Percentiles rank a stretch among this genome's conserved stretches.
Conservation (phyloP, 2,113 vertebrate species). For the Agapornis roseicollis region DNA sequence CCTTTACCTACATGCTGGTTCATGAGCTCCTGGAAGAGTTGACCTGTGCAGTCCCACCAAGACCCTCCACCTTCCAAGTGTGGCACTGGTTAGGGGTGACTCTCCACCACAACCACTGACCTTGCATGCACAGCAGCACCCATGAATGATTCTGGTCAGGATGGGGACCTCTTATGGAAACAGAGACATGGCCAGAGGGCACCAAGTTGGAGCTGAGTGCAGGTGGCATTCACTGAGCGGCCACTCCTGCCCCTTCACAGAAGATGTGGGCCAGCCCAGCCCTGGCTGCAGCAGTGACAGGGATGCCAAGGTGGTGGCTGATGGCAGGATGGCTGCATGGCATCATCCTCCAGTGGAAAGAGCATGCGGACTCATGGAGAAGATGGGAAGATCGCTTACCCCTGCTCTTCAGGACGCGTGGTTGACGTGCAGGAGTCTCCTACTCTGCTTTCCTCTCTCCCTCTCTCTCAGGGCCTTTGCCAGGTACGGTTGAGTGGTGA, state of each 20-base stretch:
- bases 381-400: not conserved
- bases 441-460: conserved; percentile 64
- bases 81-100: not conserved
- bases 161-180: not conserved
- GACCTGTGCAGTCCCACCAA: not conserved
- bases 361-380: not conserved
- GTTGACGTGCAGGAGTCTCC: conserved; percentile 22
- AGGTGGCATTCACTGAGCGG: not conserved
- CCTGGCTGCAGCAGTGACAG: not conserved
- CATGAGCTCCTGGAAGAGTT: not conserved
- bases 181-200: accelerated
- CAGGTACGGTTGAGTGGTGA: conserved; percentile 39
- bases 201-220: not conserved
- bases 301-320: not conserved
- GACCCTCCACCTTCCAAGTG: not conserved
- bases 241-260: accelerated
- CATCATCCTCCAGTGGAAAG: not conserved
- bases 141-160: accelerated
- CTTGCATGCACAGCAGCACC: not conserved
- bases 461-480: conserved; percentile 61
- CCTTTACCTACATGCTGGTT: accelerated
- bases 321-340: not conserved
- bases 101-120: not conserved
- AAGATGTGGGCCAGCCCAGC: not conserved
- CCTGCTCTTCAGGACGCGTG: not conserved